Evolutionary conservation across 1,140 invertebrate species (phyloP), one percentile per base, ranked within the genome.

Genomic region (Chelonus insularis): DNA sequence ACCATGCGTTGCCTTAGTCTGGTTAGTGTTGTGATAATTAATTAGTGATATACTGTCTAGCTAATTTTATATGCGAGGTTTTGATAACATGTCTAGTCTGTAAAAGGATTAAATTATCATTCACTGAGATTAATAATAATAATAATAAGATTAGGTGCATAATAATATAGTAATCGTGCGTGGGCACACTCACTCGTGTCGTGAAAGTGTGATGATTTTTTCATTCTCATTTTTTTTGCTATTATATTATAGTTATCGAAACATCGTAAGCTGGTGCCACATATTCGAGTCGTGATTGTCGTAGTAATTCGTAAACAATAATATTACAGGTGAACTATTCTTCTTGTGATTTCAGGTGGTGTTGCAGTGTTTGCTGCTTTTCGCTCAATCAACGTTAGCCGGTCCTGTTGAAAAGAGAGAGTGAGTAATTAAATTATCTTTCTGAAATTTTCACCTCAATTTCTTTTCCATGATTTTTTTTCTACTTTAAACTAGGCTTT

Each of bases 331-430:
- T 63, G 43, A 9, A 32, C 45, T 45, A 50, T 41, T 14, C 32
- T 12, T 12, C 12, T 60, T 18, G n/a, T 32, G 20, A 55, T 79
- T 78, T 51, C 69, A 84, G 83, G 71, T 83, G 63, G 45, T 82
- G 58, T 68, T 82, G 56, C 76, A 74, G 56, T 78, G 73, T 61
- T 48, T 79, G 41, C 65, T 81, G 57, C 64, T 80, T 58, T 69
- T 69, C 7, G 12, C 23, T 21, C 54, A 11, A 47, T 76, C 75
- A 57, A 64, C 72, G 18, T 51, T 74, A n/a, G 72, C 68, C 54
- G 81, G 79, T 37, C 77, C 77, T 34, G 77, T 78, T 47, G 29
- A 32, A n/a, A 78, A 77, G 20, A 75, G 73, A 72, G 81, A 77
- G 75, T 81, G 64, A 80, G 81, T 79, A 63, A 23, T 37, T 45